phyloP scores from a whole-genome alignment of 2,113 vertebrate genomes.

The Prinia subflava region DNA sequence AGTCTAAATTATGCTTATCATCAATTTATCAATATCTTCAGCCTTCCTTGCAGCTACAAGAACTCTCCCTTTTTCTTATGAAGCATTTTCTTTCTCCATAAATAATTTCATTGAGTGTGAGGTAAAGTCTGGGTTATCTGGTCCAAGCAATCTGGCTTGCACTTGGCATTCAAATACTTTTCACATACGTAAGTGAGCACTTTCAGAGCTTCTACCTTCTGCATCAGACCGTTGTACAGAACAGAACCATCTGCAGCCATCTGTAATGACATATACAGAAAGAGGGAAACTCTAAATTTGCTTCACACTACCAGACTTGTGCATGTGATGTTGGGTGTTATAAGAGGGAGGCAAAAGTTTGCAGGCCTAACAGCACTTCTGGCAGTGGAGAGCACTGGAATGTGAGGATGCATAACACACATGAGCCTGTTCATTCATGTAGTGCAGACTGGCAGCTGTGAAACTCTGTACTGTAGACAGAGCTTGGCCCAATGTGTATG shows the following conservation, averaged over 20 bases:
- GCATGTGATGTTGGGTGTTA: not conserved
- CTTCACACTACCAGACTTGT: not conserved
- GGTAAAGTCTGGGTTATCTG: not conserved
- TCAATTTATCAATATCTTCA: not conserved
- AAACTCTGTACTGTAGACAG: not conserved
- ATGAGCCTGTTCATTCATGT: not conserved
- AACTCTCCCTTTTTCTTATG: not conserved
- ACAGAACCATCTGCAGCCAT: conserved; percentile 15
- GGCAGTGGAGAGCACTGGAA: not conserved
- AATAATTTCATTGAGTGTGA: not conserved
- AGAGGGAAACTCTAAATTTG: conserved; percentile 5
- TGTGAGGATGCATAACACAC: not conserved
- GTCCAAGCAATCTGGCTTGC: not conserved
- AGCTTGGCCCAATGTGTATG: not conserved
- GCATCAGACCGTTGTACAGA: not conserved
- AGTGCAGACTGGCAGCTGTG: not conserved
- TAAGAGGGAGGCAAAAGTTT: not conserved
- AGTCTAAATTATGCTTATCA: not conserved
- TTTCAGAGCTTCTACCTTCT: not conserved
- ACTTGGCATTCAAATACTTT: not conserved
- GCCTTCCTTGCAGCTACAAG: not conserved
- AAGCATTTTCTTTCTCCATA: not conserved
- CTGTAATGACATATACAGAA: not conserved
- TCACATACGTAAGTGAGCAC: not conserved
- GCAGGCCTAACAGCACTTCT: not conserved